Percentiles rank a stretch among this genome's conserved stretches.
phyloP scores from a whole-genome alignment of 2,113 vertebrate genomes.

The Trogon melanurus region DNA sequence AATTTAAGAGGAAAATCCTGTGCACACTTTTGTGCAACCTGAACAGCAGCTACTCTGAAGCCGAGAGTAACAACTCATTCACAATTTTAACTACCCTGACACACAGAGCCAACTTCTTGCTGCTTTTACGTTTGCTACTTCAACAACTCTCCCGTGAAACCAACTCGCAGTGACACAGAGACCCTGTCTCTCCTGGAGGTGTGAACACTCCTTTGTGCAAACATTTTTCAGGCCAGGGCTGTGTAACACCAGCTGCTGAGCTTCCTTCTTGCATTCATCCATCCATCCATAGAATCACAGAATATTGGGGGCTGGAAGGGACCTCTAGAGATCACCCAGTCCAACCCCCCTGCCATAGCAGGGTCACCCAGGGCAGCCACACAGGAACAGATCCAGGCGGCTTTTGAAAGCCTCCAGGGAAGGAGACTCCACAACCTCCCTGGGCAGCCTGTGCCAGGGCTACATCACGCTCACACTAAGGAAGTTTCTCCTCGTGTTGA shows the following conservation, averaged over 20 bases:
- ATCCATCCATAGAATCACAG: too few species aligned
- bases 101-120: not conserved
- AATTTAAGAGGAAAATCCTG: not conserved
- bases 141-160: not conserved
- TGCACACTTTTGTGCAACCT: not conserved
- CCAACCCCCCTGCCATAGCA: too few species aligned
- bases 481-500: too few species aligned
- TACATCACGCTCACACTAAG: too few species aligned
- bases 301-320: too few species aligned
- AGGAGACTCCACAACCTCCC: too few species aligned
- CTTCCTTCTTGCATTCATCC: not conserved
- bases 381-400: too few species aligned
- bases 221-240: not conserved
- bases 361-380: too few species aligned
- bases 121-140: constrained; percentile 5
- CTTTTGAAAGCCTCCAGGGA: too few species aligned
- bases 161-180: not conserved
- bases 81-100: not conserved
- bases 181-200: not conserved
- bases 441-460: too few species aligned
- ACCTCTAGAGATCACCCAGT: too few species aligned
- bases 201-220: not conserved
- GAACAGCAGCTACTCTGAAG: not conserved
- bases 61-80: not conserved
- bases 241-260: not conserved